Base-by-base conservation (phyloP, 2,888 invertebrate genomes). In the Megastigmus dorsalis region DNA sequence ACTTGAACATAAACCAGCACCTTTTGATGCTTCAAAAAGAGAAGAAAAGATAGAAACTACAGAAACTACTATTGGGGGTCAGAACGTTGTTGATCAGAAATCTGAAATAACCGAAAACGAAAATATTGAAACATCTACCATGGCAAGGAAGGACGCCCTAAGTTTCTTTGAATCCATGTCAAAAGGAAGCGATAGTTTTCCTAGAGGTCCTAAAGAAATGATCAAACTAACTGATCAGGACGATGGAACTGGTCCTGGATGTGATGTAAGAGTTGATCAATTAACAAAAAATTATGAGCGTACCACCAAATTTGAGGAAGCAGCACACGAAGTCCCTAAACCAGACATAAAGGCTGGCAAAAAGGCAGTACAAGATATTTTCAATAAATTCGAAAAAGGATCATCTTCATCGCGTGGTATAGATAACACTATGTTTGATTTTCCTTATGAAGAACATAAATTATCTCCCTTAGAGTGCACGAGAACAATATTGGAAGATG, bases 91-190 rank as follows among this genome's bases (percentile, higher is more conserved):
- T 60, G 83, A 85, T 38, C 81, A 84, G 28, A 76, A 78, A 10
- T 71, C 80, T 2, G 80, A 80, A 77, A 74, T 78, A 1, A 80
- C 78, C 4, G 85, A 85, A 52, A 87, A 88, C 67, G 88, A 86
- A 69, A 88, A 88, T 54, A 79, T 91, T 71, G 91, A 92, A 84
- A 90, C 90, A 0, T 89, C 89, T 41, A 91, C 91, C 6, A 92
- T 93, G 75, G 90, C 92, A 5, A 93, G 91, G 79, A 90, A 92
- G 77, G 91, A 92, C 66, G 93, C 93, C 1, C 88, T 92, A 55
- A 92, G 92, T 80, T 93, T 91, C 83, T 93, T 93, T 81, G 92
- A 92, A 74, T 91, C 90, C 15, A 91, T 92, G 84, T 91, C 93
- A 48, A 90, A 90, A 80, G 90, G 90, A 76, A 79, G 76, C 5